Conservation (phyloP, 2,888 invertebrate genomes). For the Nemapogon koenigi region DNA sequence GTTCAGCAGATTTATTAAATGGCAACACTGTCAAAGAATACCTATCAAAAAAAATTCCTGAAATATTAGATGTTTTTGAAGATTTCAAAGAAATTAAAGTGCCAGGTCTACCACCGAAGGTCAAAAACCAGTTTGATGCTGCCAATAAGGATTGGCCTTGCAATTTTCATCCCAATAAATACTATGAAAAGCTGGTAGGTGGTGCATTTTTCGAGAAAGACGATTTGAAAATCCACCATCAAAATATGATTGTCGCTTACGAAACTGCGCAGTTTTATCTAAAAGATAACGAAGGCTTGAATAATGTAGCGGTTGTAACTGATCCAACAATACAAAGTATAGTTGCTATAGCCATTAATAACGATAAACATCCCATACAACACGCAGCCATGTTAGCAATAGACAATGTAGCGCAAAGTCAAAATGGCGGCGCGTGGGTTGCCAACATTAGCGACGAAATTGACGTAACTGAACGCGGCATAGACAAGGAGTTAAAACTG, state of each 20-base stretch:
- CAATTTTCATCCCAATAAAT: conserved; percentile 82
- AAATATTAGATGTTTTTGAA: conserved; percentile 51
- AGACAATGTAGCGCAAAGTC: conserved; percentile 83
- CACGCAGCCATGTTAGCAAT: conserved; percentile 88
- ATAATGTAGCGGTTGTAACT: conserved; percentile 66
- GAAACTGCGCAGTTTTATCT: conserved; percentile 49
- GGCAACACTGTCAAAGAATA: conserved; percentile 35
- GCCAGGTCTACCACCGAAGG: conserved; percentile 66
- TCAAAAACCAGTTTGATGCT: conserved; percentile 70
- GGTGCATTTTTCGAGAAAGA: conserved; percentile 64
- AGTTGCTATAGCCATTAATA: conserved; percentile 71
- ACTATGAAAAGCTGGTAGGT: conserved; percentile 70
- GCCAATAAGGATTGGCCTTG: conserved; percentile 77
- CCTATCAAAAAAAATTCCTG: conserved; percentile 44
- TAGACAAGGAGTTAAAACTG: conserved; percentile 38
- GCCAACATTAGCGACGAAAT: conserved; percentile 15
- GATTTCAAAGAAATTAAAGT: conserved; percentile 63
- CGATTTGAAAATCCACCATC: conserved; percentile 61
- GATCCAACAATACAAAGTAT: conserved; percentile 72
- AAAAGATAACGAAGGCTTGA: conserved; percentile 14
- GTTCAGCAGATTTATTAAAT: conserved; percentile 31
- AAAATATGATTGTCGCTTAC: conserved; percentile 66
- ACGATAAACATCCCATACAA: conserved; percentile 71
- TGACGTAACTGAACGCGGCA: conserved; percentile 28
- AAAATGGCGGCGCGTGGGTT: conserved; percentile 79